Conservation (phyloP, 2,797 vertebrate genomes). For the Bovichtus diacanthus region DNA sequence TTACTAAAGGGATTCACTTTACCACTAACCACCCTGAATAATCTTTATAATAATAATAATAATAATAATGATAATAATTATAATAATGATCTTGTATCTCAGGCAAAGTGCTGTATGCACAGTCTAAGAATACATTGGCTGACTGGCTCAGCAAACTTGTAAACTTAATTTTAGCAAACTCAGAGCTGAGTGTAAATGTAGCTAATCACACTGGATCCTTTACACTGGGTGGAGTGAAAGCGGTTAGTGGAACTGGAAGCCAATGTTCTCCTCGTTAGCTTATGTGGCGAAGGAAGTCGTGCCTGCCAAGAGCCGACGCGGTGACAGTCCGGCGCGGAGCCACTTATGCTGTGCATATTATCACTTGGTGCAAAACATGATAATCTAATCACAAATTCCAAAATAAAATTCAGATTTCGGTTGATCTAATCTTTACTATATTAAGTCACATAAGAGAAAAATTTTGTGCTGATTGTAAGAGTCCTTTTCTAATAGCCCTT, state of each 20-base stretch:
- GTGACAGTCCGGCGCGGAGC: slow-evolving; percentile 12
- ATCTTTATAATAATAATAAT: no score
- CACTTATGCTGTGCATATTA: not conserved
- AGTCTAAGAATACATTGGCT: not conserved
- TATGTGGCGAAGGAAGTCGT: slow-evolving; percentile 24
- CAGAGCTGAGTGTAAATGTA: not conserved
- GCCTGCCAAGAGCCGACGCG: not conserved
- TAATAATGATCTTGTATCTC: slow-evolving; percentile 2
- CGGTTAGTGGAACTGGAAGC: slow-evolving; percentile 22
- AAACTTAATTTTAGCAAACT: slow-evolving; percentile 24
- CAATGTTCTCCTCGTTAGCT: slow-evolving; percentile 24
- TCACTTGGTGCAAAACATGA: slow-evolving; percentile 28
- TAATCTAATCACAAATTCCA: not conserved
- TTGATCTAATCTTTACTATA: not conserved
- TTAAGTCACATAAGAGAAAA: slow-evolving; percentile 21
- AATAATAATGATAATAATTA: not conserved
- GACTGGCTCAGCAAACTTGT: slow-evolving; percentile 10
- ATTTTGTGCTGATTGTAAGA: slow-evolving; percentile 29
- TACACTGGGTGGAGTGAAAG: slow-evolving; percentile 20
- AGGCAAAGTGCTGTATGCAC: not conserved
- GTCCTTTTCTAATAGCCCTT: slow-evolving; percentile 69
- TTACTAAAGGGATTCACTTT: slow-evolving; percentile 31
- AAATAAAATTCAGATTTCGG: slow-evolving; percentile 29
- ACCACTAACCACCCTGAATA: slow-evolving; percentile 6
- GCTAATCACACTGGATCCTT: slow-evolving; percentile 9